Evolutionary conservation across 2,113 vertebrate species (phyloP).

Genomic region (Cyprinodon brontotheroides): DNA sequence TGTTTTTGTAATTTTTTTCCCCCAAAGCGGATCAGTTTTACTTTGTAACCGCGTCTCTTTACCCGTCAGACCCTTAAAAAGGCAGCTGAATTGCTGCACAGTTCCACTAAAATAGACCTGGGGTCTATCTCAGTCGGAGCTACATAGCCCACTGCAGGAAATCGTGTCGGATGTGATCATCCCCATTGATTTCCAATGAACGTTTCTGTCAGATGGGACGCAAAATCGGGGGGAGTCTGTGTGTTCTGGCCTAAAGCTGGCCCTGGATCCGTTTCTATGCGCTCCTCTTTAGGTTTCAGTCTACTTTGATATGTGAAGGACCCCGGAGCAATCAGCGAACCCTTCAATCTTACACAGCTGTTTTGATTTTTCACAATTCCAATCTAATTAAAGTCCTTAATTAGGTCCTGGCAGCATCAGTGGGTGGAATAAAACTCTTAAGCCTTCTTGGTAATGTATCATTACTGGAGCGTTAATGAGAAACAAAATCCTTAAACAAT

Average conservation of each 20-base stretch:
- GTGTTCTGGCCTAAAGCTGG: slow-evolving; percentile 39
- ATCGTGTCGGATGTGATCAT: no score
- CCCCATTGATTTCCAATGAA: no score
- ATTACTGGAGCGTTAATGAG: slow-evolving; percentile 12
- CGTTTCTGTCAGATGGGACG: no score
- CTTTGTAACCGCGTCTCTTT: no score
- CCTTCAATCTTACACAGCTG: neutral
- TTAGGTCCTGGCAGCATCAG: neutral
- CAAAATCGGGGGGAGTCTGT: slow-evolving; percentile 33
- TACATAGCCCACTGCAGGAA: no score
- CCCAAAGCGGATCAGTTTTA: no score
- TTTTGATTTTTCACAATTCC: slow-evolving; percentile 7
- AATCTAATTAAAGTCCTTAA: neutral
- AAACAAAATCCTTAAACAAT: slow-evolving; percentile 39
- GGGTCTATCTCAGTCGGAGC: no score
- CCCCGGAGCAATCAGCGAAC: neutral
- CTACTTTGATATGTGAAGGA: neutral
- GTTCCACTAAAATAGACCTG: no score
- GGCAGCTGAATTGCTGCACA: no score
- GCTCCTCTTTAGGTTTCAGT: neutral
- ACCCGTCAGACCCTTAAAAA: no score
- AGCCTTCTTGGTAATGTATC: slow-evolving; percentile 16
- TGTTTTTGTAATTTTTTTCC: no score
- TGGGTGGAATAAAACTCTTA: neutral
- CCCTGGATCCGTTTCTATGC: slow-evolving; percentile 7